phyloP scores from a whole-genome alignment of 1,140 invertebrate genomes.

The Bombus soroeensis region DNA sequence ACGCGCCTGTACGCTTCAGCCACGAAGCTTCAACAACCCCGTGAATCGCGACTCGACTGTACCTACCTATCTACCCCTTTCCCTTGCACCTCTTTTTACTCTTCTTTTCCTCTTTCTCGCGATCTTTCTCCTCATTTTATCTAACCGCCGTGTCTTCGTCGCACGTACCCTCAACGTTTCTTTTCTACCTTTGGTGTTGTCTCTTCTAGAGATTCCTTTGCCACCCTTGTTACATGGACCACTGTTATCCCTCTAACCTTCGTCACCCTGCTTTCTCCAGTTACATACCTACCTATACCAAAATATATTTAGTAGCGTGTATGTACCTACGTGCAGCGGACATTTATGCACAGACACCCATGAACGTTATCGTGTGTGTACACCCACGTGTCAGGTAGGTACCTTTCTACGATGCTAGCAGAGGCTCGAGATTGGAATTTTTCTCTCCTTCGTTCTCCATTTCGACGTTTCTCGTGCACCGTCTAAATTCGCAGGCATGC shows the following conservation, averaged over 20 bases:
- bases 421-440: background rate
- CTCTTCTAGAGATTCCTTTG: slow-evolving; percentile 13
- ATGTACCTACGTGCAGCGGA: slow-evolving; percentile 1
- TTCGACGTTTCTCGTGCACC: too few relatives aligned
- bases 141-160: slow-evolving; percentile 4
- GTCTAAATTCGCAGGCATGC: background rate
- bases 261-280: slow-evolving; percentile 58
- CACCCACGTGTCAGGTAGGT: background rate
- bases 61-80: slow-evolving; percentile 44
- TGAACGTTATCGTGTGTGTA: background rate
- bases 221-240: slow-evolving; percentile 26
- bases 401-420: too few relatives aligned
- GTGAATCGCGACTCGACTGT: slow-evolving; percentile 50
- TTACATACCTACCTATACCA: slow-evolving; percentile 65
- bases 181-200: slow-evolving; percentile 3
- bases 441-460: background rate
- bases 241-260: slow-evolving; percentile 45
- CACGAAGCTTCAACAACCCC: slow-evolving; percentile 65
- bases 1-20: slow-evolving; percentile 67
- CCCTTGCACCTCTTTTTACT: slow-evolving; percentile 5
- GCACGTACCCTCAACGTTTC: background rate
- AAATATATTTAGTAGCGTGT: slow-evolving; percentile 48
- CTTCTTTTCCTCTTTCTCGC: slow-evolving; percentile 10
- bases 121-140: slow-evolving; percentile 22
- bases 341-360: background rate